These are phyloP conservation scores for Charadrius vociferus DNA, from an alignment of 2,113 vertebrate species.

Conservation along the genomic window DNA sequence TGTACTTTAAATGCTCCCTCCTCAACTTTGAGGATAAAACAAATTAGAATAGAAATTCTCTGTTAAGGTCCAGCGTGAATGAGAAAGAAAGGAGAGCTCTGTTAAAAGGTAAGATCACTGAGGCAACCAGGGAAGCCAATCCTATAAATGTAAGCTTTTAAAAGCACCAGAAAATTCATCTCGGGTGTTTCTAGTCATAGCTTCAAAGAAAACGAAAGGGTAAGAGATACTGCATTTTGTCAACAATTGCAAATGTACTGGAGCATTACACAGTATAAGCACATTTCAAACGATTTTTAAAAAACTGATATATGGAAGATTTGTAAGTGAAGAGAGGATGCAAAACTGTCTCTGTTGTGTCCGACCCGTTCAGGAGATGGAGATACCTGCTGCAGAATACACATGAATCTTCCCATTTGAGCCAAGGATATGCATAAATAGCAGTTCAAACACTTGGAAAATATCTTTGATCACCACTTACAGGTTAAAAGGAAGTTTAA, in stretches of 20 bases:
- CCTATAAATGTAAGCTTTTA: background rate
- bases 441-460: conserved; percentile 44
- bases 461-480: conserved; percentile 43
- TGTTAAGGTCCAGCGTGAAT: background rate
- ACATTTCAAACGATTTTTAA: background rate
- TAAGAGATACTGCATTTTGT: background rate
- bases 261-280: background rate
- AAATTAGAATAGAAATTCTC: background rate
- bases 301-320: background rate
- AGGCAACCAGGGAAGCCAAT: background rate
- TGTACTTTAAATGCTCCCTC: background rate
- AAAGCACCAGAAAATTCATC: background rate
- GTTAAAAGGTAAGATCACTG: background rate
- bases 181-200: background rate
- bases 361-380: background rate
- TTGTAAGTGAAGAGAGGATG: background rate
- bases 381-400: background rate
- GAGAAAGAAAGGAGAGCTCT: background rate
- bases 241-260: background rate
- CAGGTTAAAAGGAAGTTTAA: conserved; percentile 33
- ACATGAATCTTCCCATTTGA: background rate
- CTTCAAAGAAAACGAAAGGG: conserved; percentile 12
- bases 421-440: background rate
- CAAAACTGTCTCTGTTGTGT: background rate
- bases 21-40: background rate